Base-by-base conservation (phyloP, 2,888 invertebrate genomes). In the Rhingia campestris region DNA sequence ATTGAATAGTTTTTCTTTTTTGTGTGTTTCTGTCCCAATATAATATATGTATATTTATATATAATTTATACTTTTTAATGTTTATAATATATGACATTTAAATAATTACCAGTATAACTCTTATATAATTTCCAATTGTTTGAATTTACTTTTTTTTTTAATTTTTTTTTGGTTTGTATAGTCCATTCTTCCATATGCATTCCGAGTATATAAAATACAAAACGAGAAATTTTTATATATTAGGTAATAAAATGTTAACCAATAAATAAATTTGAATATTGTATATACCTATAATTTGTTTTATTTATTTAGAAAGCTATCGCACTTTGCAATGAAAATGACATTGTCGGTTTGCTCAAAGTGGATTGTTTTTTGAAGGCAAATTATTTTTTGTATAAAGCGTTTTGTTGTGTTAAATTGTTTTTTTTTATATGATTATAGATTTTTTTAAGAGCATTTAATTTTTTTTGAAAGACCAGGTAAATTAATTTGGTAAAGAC, bases 341-440 rank as follows among this genome's bases (percentile, higher is more conserved):
- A 39, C 22, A 22, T 22, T 22, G 1, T n/a, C 30, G 6, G 5
- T 30, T 54, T 64, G 35, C 58, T 66, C 41, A 37, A 77, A 73
- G 73, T 51, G 77, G 77, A 77, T 41, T 58, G 58, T 67, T 63
- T 54, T 82, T 22, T 54, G 64, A 82, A 82, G 82, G 82, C 82
- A 82, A 82, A 82, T 69, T 73, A 82, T 77, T 79, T 45, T 64
- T 66, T 61, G 10, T 82, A 41, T 69, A 77, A 82, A 77, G 77
- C 69, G 73, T 82, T 74, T 82, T 56, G 35, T 58, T 73, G 47
- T 63, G 54, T 64, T 41, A n/a, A 14, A 32, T 47, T 39, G 39
- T 9, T 43, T 54, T 43, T 49, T 22, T 35, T 37, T 32, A n/a
- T 51, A 33, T 37, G 3, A 43, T 45, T 64, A 33, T 22, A 22